A percentile compares a stretch with the other conserved stretches of the same genome.
phyloP scores from a whole-genome alignment of 2,113 vertebrate genomes.

The Arothron firmamentum region DNA sequence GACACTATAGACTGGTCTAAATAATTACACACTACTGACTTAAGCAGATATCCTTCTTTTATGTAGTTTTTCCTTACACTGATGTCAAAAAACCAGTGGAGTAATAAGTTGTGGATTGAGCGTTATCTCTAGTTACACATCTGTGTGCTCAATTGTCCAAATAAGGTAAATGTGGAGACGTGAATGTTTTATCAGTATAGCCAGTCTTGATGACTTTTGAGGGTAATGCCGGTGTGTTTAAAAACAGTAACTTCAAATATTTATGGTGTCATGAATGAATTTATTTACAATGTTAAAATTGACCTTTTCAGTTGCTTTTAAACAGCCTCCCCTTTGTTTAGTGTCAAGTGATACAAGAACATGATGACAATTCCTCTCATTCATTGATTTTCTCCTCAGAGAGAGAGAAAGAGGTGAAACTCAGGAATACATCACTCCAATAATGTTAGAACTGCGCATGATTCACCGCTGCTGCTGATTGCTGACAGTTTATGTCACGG shows the following conservation, averaged over 20 bases:
- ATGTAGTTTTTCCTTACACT: no score
- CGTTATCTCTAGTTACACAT: no score
- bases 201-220: no score
- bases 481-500: conserved; percentile 65
- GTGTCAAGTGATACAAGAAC: conserved; percentile 9
- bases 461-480: conserved; percentile 63
- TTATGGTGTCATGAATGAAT: not conserved
- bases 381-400: conserved; percentile 36
- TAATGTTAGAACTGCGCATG: conserved; percentile 38
- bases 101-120: no score
- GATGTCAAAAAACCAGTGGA: no score
- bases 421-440: conserved; percentile 31
- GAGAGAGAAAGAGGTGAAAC: conserved; percentile 19
- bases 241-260: not conserved
- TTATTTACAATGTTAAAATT: not conserved
- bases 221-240: not conserved
- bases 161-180: conserved; percentile 1
- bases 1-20: not conserved
- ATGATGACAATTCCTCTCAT: conserved; percentile 13
- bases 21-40: conserved; percentile 13
- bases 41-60: conserved; percentile 8
- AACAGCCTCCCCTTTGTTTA: conserved; percentile 11
- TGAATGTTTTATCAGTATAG: no score
- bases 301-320: not conserved
- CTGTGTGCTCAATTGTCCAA: not conserved